Conservation (phyloP, 37 sponge, comb jelly and placozoan species). For the Corticium candelabrum region DNA sequence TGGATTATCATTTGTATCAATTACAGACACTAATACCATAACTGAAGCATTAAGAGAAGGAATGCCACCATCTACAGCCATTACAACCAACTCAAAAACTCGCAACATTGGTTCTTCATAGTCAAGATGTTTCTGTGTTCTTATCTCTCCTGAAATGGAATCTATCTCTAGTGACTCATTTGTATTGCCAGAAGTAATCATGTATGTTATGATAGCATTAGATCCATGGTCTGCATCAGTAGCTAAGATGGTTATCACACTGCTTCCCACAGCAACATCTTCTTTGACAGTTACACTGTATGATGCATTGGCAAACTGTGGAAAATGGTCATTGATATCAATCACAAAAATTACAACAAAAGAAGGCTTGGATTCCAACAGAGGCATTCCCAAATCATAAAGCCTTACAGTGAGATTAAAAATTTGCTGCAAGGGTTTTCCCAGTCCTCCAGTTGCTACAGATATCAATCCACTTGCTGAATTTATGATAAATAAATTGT, state of each 20-base stretch:
- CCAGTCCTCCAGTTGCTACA: neutral
- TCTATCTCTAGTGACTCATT: neutral
- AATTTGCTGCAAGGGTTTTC: neutral
- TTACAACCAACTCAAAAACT: neutral
- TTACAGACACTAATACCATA: neutral
- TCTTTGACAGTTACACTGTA: neutral
- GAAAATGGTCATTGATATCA: neutral
- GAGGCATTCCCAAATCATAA: neutral
- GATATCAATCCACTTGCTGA: neutral
- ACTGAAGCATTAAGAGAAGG: neutral
- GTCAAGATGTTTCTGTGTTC: neutral
- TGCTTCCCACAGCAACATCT: neutral
- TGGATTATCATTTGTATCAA: neutral
- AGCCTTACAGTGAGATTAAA: neutral
- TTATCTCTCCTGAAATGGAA: neutral
- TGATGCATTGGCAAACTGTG: neutral
- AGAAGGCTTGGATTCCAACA: neutral
- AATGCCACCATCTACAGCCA: neutral
- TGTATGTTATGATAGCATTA: neutral
- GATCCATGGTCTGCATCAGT: neutral
- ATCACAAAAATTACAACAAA: neutral
- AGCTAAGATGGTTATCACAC: neutral
- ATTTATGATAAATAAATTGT: neutral
- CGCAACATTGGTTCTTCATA: neutral
- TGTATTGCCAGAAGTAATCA: neutral